Conservation (phyloP, 2,888 invertebrate genomes). For the Heliconius ismenius region DNA sequence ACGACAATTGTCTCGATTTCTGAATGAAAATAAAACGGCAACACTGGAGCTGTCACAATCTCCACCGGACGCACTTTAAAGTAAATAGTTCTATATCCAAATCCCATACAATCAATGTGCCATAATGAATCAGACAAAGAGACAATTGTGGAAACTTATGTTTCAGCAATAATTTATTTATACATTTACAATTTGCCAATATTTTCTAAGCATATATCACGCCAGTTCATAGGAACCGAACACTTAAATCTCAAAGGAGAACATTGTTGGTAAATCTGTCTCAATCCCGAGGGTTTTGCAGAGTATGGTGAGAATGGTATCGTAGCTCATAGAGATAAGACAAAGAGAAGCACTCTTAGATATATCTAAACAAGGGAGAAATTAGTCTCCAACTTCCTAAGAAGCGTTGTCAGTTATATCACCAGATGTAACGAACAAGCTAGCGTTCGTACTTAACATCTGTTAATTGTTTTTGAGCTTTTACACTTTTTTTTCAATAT, state of each 20-base stretch:
- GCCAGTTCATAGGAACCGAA: slow-evolving; percentile 57
- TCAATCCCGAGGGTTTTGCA: slow-evolving; percentile 55
- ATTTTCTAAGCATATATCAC: slow-evolving; percentile 69
- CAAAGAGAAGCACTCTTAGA: slow-evolving; percentile 19
- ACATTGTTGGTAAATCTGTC: slow-evolving; percentile 47
- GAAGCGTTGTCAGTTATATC: background rate
- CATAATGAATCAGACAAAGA: slow-evolving; percentile 55
- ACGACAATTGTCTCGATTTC: slow-evolving; percentile 63
- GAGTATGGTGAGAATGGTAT: slow-evolving; percentile 34
- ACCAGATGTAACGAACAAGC: slow-evolving; percentile 6
- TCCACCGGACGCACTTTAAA: slow-evolving; percentile 17
- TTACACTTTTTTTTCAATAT: slow-evolving; percentile 9
- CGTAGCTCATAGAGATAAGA: slow-evolving; percentile 25
- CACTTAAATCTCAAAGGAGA: slow-evolving; percentile 57
- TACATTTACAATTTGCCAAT: slow-evolving; percentile 75
- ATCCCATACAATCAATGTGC: slow-evolving; percentile 19
- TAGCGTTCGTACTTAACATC: background rate
- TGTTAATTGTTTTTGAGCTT: slow-evolving; percentile 7
- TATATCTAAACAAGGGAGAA: too few relatives aligned
- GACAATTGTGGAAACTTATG: slow-evolving; percentile 61
- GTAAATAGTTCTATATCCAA: slow-evolving; percentile 24
- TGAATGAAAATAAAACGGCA: slow-evolving; percentile 45
- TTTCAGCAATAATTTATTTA: slow-evolving; percentile 72
- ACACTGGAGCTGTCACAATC: slow-evolving; percentile 12
- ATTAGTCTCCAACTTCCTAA: too few relatives aligned